Conservation (phyloP, 2,888 invertebrate species). For the Spilarctia lutea region DNA sequence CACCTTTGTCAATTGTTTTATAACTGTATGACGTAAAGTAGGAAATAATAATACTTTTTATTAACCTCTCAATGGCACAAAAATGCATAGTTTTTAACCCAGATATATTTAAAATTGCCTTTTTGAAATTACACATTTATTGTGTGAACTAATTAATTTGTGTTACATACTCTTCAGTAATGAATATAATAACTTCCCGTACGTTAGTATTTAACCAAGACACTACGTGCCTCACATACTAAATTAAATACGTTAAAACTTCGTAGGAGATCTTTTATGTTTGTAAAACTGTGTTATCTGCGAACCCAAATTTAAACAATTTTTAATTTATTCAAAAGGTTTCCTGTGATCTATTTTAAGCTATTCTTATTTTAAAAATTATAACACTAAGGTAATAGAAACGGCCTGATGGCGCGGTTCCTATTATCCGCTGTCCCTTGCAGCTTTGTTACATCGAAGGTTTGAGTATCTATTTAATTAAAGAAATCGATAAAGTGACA, state of each 20-base stretch:
- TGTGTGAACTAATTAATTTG: conserved; percentile 8
- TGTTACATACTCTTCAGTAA: background rate
- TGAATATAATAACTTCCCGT: background rate
- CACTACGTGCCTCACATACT: background rate
- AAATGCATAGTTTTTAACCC: conserved; percentile 19
- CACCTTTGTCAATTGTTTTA: conserved; percentile 29
- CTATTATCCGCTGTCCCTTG: background rate
- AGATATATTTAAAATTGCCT: conserved; percentile 13
- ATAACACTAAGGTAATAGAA: background rate
- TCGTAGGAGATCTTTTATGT: background rate
- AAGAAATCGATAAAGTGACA: background rate
- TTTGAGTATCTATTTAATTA: background rate
- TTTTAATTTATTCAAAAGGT: background rate
- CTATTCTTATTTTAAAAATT: background rate
- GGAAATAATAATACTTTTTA: conserved; percentile 27
- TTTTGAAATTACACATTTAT: conserved; percentile 4
- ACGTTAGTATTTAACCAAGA: background rate
- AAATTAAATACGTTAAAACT: background rate
- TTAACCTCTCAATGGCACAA: conserved; percentile 6
- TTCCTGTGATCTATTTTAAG: background rate
- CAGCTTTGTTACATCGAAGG: background rate
- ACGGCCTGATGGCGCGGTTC: background rate
- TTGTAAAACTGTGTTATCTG: background rate
- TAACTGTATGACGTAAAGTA: conserved; percentile 22
- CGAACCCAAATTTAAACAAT: background rate